Percentiles rank a stretch among this genome's conserved stretches.
Evolutionary conservation across 2,797 vertebrate species (phyloP).

Genomic region (Hipposideros larvatus): DNA sequence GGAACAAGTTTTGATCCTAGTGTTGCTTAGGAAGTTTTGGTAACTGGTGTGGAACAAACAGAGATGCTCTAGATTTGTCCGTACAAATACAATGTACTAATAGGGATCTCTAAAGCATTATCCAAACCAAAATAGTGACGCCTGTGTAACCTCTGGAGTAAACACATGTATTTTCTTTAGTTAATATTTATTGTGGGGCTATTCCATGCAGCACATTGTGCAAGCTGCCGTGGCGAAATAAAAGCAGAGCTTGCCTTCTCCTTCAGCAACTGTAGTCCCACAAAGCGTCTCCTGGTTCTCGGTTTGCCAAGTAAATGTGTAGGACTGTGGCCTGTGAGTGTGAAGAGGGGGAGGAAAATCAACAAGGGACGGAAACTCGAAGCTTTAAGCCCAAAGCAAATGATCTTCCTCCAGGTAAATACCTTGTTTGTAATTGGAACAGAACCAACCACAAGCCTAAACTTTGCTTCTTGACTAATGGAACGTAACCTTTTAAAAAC

Average conservation of each 20-base stretch:
- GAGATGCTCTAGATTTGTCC: background rate
- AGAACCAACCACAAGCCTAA: background rate
- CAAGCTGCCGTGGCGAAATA: background rate
- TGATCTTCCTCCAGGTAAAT: background rate
- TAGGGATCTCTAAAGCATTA: background rate
- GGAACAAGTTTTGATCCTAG: background rate
- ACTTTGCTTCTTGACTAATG: slow-evolving; percentile 47
- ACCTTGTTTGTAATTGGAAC: background rate
- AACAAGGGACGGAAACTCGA: background rate
- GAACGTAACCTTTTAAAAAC: background rate
- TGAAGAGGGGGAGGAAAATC: background rate
- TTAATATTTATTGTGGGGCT: background rate
- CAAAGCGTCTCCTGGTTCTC: background rate
- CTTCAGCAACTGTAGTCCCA: background rate
- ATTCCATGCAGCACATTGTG: background rate
- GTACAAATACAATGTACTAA: background rate
- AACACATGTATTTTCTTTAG: background rate
- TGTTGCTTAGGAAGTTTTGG: background rate
- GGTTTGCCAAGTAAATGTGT: background rate
- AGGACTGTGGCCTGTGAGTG: background rate
- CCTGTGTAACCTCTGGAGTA: background rate
- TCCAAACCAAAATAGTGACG: background rate
- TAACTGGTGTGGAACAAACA: background rate
- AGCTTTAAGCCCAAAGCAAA: background rate
- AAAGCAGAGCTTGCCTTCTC: background rate